phyloP scores from a whole-genome alignment of 2,797 vertebrate species.

The Ciconia nigra region DNA sequence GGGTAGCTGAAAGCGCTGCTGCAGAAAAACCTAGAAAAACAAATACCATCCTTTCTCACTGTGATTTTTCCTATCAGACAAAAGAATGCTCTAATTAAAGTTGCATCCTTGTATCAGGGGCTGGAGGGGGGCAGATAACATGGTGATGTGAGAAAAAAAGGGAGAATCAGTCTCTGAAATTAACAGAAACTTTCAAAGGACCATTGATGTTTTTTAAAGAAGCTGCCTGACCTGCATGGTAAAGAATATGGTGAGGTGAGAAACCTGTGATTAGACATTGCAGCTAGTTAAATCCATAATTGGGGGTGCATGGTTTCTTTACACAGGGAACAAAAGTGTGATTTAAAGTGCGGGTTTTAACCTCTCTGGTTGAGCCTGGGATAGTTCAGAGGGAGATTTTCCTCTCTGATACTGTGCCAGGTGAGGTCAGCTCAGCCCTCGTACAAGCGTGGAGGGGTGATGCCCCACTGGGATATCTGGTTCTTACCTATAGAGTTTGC shows the following conservation, averaged over 20 bases:
- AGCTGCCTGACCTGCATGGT: neutral
- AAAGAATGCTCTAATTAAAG: constrained; percentile 20
- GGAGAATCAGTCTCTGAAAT: neutral
- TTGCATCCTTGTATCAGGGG: neutral
- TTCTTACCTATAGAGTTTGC: neutral
- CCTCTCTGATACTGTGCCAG: neutral
- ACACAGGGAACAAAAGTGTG: neutral
- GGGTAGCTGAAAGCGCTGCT: neutral
- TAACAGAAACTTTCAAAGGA: neutral
- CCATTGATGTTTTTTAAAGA: neutral
- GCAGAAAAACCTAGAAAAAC: neutral
- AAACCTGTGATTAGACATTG: neutral
- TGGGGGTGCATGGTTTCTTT: neutral
- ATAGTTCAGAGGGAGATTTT: constrained; percentile 9
- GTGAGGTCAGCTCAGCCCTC: neutral
- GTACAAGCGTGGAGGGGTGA: neutral
- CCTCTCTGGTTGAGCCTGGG: neutral
- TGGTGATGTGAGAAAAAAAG: neutral
- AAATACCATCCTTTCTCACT: neutral
- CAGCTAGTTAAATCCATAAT: constrained; percentile 14
- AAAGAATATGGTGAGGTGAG: neutral
- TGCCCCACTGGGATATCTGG: neutral
- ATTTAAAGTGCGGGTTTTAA: neutral
- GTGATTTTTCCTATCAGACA: neutral
- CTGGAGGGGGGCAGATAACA: neutral